Evolutionary conservation across 1,140 invertebrate species (phyloP).

Genomic region (Sycophila sp.): DNA sequence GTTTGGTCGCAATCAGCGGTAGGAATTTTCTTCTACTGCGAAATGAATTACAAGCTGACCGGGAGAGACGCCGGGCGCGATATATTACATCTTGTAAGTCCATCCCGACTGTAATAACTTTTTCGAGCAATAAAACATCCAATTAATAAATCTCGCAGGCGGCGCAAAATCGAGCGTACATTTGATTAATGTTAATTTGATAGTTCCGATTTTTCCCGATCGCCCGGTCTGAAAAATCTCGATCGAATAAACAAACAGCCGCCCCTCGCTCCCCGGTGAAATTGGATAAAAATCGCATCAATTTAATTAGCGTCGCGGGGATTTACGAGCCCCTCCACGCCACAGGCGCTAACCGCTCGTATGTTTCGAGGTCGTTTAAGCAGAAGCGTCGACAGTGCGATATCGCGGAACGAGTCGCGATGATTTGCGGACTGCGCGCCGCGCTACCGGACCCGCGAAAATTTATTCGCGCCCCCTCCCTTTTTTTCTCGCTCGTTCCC

Average conservation of each 20-base stretch:
- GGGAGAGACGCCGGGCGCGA: too few relatives aligned
- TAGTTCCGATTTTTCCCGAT: neutral
- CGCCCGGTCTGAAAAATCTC: neutral
- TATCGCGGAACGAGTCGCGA: conserved; percentile 14
- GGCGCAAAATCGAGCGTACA: too few relatives aligned
- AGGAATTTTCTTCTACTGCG: too few relatives aligned
- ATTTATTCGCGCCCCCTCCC: conserved; percentile 2
- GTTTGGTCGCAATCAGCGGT: too few relatives aligned
- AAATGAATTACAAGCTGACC: too few relatives aligned
- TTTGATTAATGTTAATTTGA: too few relatives aligned
- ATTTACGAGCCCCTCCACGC: conserved; percentile 16
- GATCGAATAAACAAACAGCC: neutral
- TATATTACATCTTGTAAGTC: too few relatives aligned
- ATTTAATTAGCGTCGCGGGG: conserved; percentile 29
- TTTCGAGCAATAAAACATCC: too few relatives aligned
- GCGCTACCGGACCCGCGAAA: conserved; percentile 3
- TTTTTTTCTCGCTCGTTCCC: too few relatives aligned
- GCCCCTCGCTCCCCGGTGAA: too few relatives aligned
- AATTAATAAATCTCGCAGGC: too few relatives aligned
- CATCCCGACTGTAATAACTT: too few relatives aligned
- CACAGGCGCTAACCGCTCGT: neutral
- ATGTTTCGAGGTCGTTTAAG: conserved; percentile 16
- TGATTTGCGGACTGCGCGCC: conserved; percentile 17
- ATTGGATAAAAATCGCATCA: neutral
- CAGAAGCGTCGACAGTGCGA: conserved; percentile 22